Conservation (phyloP, 2,113 vertebrate species). For the Noctilio leporinus region DNA sequence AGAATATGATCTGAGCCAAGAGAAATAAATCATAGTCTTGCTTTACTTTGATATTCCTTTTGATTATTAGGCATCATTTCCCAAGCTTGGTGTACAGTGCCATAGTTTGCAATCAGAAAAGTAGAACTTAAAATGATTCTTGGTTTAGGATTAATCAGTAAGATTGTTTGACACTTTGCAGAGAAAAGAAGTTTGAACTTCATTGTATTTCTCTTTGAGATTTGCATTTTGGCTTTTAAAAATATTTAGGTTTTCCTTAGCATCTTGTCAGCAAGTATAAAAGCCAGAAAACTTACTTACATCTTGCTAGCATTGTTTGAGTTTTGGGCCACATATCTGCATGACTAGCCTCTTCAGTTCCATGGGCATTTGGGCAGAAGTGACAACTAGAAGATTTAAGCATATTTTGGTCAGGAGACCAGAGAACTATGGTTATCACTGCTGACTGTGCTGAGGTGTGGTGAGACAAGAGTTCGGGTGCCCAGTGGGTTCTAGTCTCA, state of each 20-base stretch:
- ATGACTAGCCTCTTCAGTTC: neutral
- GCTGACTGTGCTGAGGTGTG: neutral
- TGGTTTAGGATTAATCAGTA: neutral
- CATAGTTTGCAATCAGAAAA: neutral
- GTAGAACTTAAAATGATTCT: neutral
- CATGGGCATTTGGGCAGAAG: neutral
- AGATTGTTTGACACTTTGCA: neutral
- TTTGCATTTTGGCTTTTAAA: neutral
- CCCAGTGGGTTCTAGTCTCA: neutral
- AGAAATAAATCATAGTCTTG: neutral
- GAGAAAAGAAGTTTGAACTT: conserved; percentile 7
- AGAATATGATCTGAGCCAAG: neutral
- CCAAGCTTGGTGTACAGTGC: neutral
- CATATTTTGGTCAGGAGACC: neutral
- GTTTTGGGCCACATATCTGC: neutral
- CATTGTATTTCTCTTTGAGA: neutral
- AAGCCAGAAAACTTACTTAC: neutral
- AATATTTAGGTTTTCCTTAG: neutral
- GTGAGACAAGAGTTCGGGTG: neutral
- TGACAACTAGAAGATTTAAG: neutral
- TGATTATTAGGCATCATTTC: neutral
- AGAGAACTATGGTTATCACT: neutral
- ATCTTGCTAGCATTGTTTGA: neutral
- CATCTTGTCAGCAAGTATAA: neutral
- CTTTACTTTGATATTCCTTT: neutral